Evolutionary conservation across 2,113 vertebrate genomes (phyloP).

Genomic region (Nothoprocta perdicaria): DNA sequence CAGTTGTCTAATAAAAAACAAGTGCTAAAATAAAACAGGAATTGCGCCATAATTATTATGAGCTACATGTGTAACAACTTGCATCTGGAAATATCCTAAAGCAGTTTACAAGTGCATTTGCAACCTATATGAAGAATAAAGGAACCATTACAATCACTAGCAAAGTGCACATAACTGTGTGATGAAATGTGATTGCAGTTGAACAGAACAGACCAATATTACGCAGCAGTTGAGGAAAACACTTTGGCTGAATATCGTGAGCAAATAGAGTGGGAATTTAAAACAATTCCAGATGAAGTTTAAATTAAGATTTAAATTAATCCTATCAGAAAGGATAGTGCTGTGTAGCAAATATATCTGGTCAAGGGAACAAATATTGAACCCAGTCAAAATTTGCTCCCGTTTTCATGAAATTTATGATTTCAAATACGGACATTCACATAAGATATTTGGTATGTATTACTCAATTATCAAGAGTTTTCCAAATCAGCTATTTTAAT

Average conservation of each 20-base stretch:
- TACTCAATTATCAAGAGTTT: neutral
- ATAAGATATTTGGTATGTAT: neutral
- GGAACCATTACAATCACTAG: neutral
- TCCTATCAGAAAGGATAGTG: neutral
- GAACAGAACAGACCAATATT: neutral
- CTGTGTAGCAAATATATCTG: neutral
- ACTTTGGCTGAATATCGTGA: neutral
- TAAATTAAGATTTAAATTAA: neutral
- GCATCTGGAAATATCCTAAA: neutral
- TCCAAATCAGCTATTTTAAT: neutral
- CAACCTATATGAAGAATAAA: neutral
- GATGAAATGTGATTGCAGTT: neutral
- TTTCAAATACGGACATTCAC: neutral
- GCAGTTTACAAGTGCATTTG: neutral
- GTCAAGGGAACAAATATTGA: neutral
- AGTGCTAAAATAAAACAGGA: neutral
- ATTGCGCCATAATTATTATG: neutral
- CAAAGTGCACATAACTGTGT: neutral
- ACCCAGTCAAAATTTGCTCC: neutral
- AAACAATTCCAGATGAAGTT: neutral
- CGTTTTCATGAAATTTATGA: neutral
- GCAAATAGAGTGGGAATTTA: neutral
- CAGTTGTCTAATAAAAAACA: neutral
- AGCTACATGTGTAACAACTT: neutral
- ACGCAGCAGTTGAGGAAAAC: neutral